Percentiles rank a stretch among this genome's conserved stretches.
Conservation (phyloP, 2,113 vertebrate genomes). For the Cebidichthys violaceus region DNA sequence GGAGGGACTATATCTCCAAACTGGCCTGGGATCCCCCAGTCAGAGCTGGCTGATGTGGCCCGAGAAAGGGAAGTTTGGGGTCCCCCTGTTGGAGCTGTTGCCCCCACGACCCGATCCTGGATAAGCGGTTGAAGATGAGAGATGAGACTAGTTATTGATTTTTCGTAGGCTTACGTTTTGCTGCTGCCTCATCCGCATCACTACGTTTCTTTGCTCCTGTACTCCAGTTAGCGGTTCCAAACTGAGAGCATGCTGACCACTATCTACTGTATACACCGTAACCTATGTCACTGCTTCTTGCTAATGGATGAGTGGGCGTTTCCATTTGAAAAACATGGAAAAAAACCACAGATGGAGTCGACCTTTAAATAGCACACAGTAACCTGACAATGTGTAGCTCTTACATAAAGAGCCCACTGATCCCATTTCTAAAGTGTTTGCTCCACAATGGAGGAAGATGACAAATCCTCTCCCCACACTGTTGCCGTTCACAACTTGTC, state of each 20-base stretch:
- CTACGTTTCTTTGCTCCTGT: neutral
- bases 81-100: too few relatives aligned
- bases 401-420: neutral
- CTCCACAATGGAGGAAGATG: conserved; percentile 10
- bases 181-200: neutral
- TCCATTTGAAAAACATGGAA: neutral
- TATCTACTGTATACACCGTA: neutral
- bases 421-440: neutral
- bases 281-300: neutral
- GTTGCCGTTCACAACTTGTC: neutral
- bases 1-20: too few relatives aligned
- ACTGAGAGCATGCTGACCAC: neutral
- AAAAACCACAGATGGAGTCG: neutral
- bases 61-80: too few relatives aligned
- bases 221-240: neutral
- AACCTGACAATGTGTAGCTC: neutral
- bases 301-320: neutral
- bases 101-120: too few relatives aligned
- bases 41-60: too few relatives aligned
- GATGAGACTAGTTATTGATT: neutral
- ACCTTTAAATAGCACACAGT: neutral
- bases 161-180: neutral
- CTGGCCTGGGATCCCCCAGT: too few relatives aligned
- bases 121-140: too few relatives aligned
- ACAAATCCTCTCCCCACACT: neutral